Base-by-base conservation (phyloP, 2,797 vertebrate species). In the Chrysocyon brachyurus region DNA sequence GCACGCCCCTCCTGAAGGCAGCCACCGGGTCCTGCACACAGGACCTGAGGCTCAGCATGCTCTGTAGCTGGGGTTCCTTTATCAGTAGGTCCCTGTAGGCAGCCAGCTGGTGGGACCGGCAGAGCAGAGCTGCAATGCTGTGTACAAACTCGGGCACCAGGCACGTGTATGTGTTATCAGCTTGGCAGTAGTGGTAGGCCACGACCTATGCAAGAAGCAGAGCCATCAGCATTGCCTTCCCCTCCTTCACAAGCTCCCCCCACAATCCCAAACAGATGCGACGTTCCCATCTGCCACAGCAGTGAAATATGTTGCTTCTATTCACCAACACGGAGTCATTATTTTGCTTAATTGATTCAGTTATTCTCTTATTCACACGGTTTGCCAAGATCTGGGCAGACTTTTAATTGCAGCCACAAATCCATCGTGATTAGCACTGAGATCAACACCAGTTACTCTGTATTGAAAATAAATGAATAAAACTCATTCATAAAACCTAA, bases 161-260 rank as follows among this genome's bases (percentile, higher is more conserved):
- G 97, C 99, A 99, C 0, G 99, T 99, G 98, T 99, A 99, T 0
- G 99, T 99, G 98, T 99, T 99, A 97, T 99, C 99, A 0, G 99
- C 99, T 98, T 99, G 99, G 98, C 99, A 99, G 98, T 99, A 99
- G 98, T 99, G 99, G 98, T 99, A 99, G 2, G 99, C 99, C 97
- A 99, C 99, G 0, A 99, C 99, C 99, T 99, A 98, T 1, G 96
- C 88, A 21, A 24, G 94, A 97, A 91, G 36, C n/a, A 94, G 81
- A 87, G 26, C n/a, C 2, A 4, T 92, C 52, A 87, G 78, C 0
- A 1, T 83, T 31, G 57, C 22, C 89, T 15, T 68, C 19, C 8
- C 12, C 63, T 46, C 81, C 91, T 70, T 83, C 70, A n/a, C 72
- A 40, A 0, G 40, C 52, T 21, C 66, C 82, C 22, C 61, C 36